Conservation (phyloP, 2,888 invertebrate species). For the Seira sanloemensis region DNA sequence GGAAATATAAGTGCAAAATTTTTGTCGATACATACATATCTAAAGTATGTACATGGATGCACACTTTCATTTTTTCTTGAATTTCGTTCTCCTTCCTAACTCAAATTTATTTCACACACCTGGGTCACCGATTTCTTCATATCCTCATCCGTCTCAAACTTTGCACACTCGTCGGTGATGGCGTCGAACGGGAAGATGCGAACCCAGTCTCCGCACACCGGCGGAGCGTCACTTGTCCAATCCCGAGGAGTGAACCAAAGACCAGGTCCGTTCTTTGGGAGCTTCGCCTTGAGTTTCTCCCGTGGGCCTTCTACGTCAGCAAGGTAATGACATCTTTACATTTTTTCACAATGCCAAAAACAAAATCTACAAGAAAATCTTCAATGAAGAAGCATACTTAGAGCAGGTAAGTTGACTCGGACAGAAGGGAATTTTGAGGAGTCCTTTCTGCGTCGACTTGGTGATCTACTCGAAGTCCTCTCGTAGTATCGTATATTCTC, state of each 20-base stretch:
- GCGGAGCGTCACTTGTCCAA: constrained; percentile 80
- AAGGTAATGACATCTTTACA: too few relatives aligned
- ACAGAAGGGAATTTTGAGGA: constrained; percentile 37
- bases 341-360: too few relatives aligned
- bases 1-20: constrained; percentile 6
- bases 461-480: background rate
- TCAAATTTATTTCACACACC: too few relatives aligned
- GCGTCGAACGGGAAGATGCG: constrained; percentile 82
- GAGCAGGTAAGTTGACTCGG: constrained; percentile 45
- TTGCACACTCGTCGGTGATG: constrained; percentile 59
- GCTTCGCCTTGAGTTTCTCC: constrained; percentile 53
- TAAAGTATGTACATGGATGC: too few relatives aligned
- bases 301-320: constrained; percentile 42
- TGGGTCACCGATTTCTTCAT: constrained; percentile 63
- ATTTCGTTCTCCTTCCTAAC: too few relatives aligned
- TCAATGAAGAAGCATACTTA: too few relatives aligned
- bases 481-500: constrained; percentile 26
- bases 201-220: constrained; percentile 85
- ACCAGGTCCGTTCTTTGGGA: constrained; percentile 66
- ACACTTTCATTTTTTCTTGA: background rate
- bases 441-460: background rate
- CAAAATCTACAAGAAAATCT: too few relatives aligned
- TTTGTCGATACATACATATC: too few relatives aligned
- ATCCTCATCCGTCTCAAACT: constrained; percentile 57
- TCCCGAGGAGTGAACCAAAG: constrained; percentile 76